Conservation (phyloP, 2,888 invertebrate species). For the Bellardia bayeri region DNA sequence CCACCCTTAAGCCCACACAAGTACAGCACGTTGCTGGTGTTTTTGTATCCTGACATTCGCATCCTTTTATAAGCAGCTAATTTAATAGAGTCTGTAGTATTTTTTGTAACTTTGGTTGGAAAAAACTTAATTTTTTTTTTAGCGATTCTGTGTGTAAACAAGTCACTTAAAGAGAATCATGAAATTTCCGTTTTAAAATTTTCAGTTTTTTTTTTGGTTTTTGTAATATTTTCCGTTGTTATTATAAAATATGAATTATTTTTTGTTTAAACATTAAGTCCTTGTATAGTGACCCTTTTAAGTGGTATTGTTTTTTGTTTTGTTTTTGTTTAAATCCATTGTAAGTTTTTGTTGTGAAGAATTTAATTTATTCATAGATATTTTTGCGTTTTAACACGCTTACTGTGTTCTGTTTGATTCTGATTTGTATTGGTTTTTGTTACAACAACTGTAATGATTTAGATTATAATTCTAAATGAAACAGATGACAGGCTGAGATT, state of each 20-base stretch:
- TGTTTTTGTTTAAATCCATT: constrained; percentile 24
- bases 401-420: constrained; percentile 37
- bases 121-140: constrained; percentile 76
- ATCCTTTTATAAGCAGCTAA: constrained; percentile 62
- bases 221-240: constrained; percentile 17
- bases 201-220: neutral
- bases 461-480: constrained; percentile 16
- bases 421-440: constrained; percentile 28
- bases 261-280: constrained; percentile 29
- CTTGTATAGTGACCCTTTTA: constrained; percentile 64
- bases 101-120: constrained; percentile 12
- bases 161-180: constrained; percentile 47
- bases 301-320: constrained; percentile 36
- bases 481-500: constrained; percentile 24
- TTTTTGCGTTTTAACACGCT: constrained; percentile 67
- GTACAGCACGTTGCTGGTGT: neutral
- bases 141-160: constrained; percentile 76
- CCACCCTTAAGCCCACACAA: constrained; percentile 10
- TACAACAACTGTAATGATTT: constrained; percentile 47
- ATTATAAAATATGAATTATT: constrained; percentile 49
- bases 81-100: constrained; percentile 53
- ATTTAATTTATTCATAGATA: constrained; percentile 72
- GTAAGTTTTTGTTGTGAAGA: constrained; percentile 18
- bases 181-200: neutral
- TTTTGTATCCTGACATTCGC: constrained; percentile 16